phyloP scores from a whole-genome alignment of 2,113 vertebrate species.

The Hassar affinis region DNA sequence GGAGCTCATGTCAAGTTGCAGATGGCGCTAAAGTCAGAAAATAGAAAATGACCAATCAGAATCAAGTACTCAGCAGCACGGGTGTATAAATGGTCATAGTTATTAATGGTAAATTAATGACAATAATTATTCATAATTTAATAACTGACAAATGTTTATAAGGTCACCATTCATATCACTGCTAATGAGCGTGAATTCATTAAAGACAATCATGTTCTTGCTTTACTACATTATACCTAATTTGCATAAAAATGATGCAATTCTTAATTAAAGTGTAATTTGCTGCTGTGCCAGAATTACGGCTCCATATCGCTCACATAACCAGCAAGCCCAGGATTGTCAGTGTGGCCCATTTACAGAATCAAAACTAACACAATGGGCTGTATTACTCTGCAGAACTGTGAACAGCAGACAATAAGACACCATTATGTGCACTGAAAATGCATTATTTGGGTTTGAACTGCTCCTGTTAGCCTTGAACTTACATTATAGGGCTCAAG shows the following conservation, averaged over 20 bases:
- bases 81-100: neutral
- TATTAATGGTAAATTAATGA: neutral
- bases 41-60: neutral
- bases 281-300: neutral
- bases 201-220: neutral
- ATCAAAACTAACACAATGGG: neutral
- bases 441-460: neutral
- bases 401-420: neutral
- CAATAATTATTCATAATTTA: too few relatives aligned
- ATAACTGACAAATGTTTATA: neutral
- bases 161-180: neutral
- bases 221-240: neutral
- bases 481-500: neutral
- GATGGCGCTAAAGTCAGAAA: neutral
- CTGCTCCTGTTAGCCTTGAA: neutral
- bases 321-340: neutral
- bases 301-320: neutral
- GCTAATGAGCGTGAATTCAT: neutral
- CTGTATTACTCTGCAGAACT: neutral
- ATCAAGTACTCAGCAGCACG: neutral
- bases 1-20: neutral
- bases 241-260: neutral
- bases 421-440: neutral
- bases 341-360: neutral
- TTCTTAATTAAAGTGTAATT: neutral